Evolutionary conservation across 2,888 invertebrate species (phyloP).

Genomic region (Brachycybe producta): DNA sequence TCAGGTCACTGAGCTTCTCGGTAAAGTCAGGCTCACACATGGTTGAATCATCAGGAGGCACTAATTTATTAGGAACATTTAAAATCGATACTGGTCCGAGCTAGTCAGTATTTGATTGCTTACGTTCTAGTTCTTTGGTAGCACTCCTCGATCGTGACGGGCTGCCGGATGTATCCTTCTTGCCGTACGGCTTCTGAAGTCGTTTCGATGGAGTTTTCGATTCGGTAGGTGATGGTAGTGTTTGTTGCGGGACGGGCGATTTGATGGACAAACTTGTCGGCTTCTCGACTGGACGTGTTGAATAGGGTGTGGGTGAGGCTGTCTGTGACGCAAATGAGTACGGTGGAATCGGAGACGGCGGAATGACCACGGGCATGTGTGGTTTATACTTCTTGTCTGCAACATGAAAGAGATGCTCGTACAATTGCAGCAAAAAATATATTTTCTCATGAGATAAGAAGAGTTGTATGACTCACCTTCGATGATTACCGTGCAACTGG

Average conservation of each 20-base stretch:
- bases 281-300: conserved; percentile 15
- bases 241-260: conserved; percentile 11
- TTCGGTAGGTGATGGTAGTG: conserved; percentile 18
- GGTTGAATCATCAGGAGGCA: conserved; percentile 69
- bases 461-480: conserved; percentile 51
- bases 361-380: neutral
- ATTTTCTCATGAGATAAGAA: too few species aligned
- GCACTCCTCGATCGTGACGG: conserved; percentile 76
- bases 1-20: conserved; percentile 56
- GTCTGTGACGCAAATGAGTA: neutral
- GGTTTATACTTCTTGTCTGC: conserved; percentile 9
- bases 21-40: conserved; percentile 80
- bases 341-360: conserved; percentile 9
- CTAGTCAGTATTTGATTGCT: conserved; percentile 5
- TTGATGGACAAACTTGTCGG: conserved; percentile 16
- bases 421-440: too few species aligned
- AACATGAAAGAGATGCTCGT: too few species aligned
- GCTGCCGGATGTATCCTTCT: conserved; percentile 53
- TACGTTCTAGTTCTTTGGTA: conserved; percentile 75
- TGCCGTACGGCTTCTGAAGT: conserved; percentile 43
- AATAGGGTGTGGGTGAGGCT: neutral
- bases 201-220: conserved; percentile 34
- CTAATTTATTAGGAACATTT: too few species aligned
- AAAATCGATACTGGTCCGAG: conserved; percentile 22
- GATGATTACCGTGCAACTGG: conserved; percentile 86